These are phyloP conservation scores for Ctenopoma kingsleyae DNA, from an alignment of 2,797 vertebrate genomes.

Conservation along the genomic window DNA sequence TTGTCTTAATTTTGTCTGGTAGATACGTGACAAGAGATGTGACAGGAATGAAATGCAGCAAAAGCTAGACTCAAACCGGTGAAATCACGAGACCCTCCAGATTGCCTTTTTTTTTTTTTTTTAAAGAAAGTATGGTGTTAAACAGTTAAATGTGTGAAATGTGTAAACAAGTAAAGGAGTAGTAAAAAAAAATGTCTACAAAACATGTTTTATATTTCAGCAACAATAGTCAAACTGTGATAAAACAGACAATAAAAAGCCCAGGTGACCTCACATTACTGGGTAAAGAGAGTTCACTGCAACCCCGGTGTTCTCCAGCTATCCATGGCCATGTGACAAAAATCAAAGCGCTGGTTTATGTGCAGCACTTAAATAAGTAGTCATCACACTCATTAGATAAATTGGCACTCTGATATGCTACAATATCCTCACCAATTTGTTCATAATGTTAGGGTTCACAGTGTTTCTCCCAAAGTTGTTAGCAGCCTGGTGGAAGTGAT, in stretches of 20 bases:
- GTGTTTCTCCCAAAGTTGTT: slow-evolving; percentile 55
- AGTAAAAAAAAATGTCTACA: too few species aligned
- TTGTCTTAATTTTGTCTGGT: too few species aligned
- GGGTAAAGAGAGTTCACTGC: slow-evolving; percentile 2
- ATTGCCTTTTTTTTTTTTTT: not conserved
- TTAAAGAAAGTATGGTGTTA: not conserved
- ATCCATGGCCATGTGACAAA: slow-evolving; percentile 4
- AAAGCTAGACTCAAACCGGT: not conserved
- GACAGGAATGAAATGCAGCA: not conserved
- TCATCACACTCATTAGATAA: slow-evolving; percentile 45
- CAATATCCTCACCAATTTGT: slow-evolving; percentile 44
- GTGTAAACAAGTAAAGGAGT: too few species aligned
- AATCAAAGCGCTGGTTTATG: slow-evolving; percentile 12
- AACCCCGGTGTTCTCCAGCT: slow-evolving; percentile 15
- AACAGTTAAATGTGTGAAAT: not conserved
- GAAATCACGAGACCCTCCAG: not conserved
- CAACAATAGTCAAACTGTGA: not conserved
- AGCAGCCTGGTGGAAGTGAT: slow-evolving; percentile 59
- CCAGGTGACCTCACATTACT: not conserved
- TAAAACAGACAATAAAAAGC: not conserved
- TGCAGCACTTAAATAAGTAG: slow-evolving; percentile 28
- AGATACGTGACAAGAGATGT: not conserved
- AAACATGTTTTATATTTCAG: not conserved
- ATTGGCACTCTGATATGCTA: slow-evolving; percentile 41
- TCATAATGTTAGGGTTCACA: slow-evolving; percentile 53